A percentile compares a stretch with the other conserved stretches of the same genome.
phyloP scores from a whole-genome alignment of 2,797 vertebrate genomes.

The Pachyuromys duprasi region DNA sequence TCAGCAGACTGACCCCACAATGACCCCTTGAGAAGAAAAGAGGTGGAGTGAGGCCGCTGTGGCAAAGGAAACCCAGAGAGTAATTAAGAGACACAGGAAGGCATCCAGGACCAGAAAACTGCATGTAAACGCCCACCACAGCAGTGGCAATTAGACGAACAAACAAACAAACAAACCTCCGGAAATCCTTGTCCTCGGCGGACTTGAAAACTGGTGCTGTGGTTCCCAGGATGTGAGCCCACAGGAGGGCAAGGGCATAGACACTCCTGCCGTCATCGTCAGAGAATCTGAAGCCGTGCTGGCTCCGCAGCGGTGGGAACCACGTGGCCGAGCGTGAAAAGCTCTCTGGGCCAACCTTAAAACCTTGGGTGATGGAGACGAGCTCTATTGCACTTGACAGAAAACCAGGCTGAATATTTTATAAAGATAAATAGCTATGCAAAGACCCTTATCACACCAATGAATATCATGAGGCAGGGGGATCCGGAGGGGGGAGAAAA shows the following conservation, averaged over 20 bases:
- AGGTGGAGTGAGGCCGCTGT: background rate
- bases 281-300: background rate
- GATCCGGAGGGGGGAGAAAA: background rate
- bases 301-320: background rate
- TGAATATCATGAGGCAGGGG: background rate
- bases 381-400: background rate
- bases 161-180: no score
- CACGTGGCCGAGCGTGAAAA: background rate
- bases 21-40: background rate
- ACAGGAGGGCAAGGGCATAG: background rate
- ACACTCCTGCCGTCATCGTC: background rate
- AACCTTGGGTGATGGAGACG: background rate
- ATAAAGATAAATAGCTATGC: background rate
- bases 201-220: background rate
- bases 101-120: background rate
- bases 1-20: background rate
- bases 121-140: background rate
- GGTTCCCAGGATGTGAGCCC: background rate
- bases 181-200: background rate
- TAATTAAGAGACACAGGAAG: background rate
- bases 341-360: background rate
- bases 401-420: slow-evolving; percentile 25
- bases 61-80: background rate
- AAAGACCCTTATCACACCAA: slow-evolving; percentile 5
- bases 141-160: background rate